Evolutionary conservation across 30 jellyfish, hydroid and myxozoan genomes (phyloP).

Genomic region (Pseudorhiza aurosa): DNA sequence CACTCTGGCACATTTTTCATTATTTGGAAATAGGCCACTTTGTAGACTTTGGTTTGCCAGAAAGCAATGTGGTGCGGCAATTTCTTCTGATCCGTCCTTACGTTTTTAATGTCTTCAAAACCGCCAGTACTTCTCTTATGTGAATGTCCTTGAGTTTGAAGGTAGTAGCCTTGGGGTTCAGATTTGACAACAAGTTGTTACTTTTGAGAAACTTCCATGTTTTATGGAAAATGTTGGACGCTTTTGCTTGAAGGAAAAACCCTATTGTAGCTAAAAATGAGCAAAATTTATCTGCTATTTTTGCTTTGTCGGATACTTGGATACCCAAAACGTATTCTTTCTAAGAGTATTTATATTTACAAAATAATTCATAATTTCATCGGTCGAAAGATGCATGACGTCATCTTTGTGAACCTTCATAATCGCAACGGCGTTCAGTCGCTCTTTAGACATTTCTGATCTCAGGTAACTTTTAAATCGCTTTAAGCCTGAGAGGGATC

Average conservation of each 20-base stretch:
- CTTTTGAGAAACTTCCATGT: not conserved
- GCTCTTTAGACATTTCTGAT: slow-evolving; percentile 4
- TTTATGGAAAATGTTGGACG: not conserved
- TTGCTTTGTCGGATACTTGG: too few relatives aligned
- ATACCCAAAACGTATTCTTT: not conserved
- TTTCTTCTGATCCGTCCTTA: too few relatives aligned
- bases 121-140: not conserved
- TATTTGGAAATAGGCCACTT: too few relatives aligned
- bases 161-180: not conserved
- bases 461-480: not conserved
- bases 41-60: too few relatives aligned
- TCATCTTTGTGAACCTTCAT: not conserved
- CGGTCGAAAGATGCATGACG: not conserved
- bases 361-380: not conserved
- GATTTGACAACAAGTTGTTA: not conserved
- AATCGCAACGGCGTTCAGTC: slow-evolving; percentile 2
- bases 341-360: not conserved
- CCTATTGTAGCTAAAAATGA: too few relatives aligned
- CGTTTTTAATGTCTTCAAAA: not conserved
- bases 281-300: too few relatives aligned
- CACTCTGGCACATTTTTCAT: too few relatives aligned
- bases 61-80: too few relatives aligned
- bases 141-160: not conserved
- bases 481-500: not conserved
- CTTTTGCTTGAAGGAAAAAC: too few relatives aligned